phyloP scores from a whole-genome alignment of 2,888 invertebrate genomes.

The Hetaerina titia region DNA sequence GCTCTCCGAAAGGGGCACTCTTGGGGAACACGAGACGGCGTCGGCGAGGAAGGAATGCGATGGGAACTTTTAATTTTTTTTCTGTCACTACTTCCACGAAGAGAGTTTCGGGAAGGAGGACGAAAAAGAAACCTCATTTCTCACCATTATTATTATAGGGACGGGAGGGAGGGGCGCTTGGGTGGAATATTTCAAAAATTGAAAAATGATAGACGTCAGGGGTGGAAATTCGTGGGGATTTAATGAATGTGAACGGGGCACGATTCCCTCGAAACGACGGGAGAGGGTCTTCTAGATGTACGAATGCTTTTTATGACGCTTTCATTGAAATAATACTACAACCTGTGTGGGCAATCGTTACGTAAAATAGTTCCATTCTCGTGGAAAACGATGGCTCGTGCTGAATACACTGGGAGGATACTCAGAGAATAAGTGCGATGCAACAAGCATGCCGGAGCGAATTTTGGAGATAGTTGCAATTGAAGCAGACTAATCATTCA shows the following conservation, averaged over 20 bases:
- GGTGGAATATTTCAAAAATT: not conserved
- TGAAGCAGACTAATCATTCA: no score
- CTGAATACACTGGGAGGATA: not conserved
- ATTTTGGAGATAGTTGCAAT: no score
- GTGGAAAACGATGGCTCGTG: not conserved
- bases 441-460: not conserved
- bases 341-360: not conserved
- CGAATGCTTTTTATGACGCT: not conserved
- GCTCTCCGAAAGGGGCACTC: not conserved
- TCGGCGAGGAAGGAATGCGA: not conserved
- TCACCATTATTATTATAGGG: not conserved
- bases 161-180: not conserved
- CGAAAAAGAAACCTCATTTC: not conserved
- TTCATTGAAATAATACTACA: not conserved
- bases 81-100: not conserved
- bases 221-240: slow-evolving; percentile 9
- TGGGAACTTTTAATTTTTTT: not conserved
- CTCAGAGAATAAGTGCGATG: not conserved
- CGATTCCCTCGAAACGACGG: not conserved
- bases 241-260: not conserved
- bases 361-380: not conserved
- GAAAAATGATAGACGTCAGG: slow-evolving; percentile 13
- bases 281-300: not conserved
- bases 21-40: not conserved
- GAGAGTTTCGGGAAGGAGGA: not conserved